Base-by-base conservation (phyloP, 2,113 vertebrate genomes). In the Eulemur macaco region DNA sequence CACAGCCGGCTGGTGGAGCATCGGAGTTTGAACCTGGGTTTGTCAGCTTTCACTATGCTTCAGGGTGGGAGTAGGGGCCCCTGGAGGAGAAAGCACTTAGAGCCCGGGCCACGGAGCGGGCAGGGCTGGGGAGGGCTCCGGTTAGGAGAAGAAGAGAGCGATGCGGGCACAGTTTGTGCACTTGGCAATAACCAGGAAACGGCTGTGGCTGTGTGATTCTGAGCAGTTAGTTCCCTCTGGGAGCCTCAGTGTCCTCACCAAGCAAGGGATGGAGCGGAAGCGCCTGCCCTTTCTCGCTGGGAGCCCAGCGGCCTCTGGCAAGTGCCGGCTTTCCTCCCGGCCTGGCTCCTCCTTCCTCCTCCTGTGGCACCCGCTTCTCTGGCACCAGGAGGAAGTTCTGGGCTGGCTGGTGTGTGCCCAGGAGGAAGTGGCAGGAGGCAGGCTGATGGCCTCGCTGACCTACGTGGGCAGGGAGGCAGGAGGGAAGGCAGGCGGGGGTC, bases 311-410 rank as follows among this genome's bases (percentile, higher is more conserved):
- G 63, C 63, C 86, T 88, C 81, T 21, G 54, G 73, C 69, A 45
- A 63, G 47, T 17, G 27, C 23, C 81, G 17, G 0, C n/a, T 58
- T 63, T 89, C 74, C 64, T 86, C 37, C 27, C 0, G 21, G 31
- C 56, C 87, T 21, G 66, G 54, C 92, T 82, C 50, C 95, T 95
- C 37, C 86, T 91, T 52, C 83, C 47, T 78, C 68, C 66, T 74
- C 13, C 93, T 25, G 80, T 60, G 93, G 69, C 80, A 89, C 39
- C 50, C 18, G 0, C 68, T 82, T 74, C 69, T 83, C 74, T 71
- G 86, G 27, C 68, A 60, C 94, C 81, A 86, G 56, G 90, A 92
- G 96, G 95, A 95, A 85, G 77, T 92, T 52, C 86, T n/a, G 71
- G 92, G 91, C 52, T 0, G 14, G 37, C 29, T 14, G 12, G 11